Evolutionary conservation across 1,140 invertebrate species (phyloP).

Genomic region (Drosophila funebris): DNA sequence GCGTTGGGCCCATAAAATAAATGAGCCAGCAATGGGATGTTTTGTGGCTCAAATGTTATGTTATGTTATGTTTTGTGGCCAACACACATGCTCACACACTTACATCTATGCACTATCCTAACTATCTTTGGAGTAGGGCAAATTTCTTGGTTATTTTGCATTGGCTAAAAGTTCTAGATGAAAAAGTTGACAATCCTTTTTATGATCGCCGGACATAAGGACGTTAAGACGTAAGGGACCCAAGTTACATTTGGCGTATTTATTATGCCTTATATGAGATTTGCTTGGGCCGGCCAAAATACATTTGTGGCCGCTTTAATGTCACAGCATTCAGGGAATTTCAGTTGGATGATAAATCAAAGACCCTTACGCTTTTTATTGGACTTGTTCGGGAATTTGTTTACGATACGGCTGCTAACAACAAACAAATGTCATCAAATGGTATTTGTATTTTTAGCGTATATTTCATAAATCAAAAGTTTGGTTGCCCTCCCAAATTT

Average conservation of each 20-base stretch:
- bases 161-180: conserved; percentile 48
- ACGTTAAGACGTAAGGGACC: conserved; percentile 11
- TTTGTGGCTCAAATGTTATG: conserved; percentile 45
- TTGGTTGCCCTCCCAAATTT: conserved; percentile 48
- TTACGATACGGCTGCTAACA: conserved; percentile 31
- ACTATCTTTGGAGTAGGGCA: neutral
- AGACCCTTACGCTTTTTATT: conserved; percentile 68
- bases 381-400: conserved; percentile 77
- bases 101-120: neutral
- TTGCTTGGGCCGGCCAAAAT: conserved; percentile 25
- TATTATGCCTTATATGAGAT: conserved; percentile 69
- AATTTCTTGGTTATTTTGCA: conserved; percentile 48
- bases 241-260: conserved; percentile 66
- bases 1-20: conserved; percentile 78
- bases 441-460: conserved; percentile 76
- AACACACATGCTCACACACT: conserved; percentile 28
- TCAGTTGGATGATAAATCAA: conserved; percentile 32
- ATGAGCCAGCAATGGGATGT: conserved; percentile 68
- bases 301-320: conserved; percentile 61
- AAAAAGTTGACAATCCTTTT: conserved; percentile 36
- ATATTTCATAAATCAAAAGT: conserved; percentile 81
- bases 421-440: conserved; percentile 70
- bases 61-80: conserved; percentile 26
- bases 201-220: conserved; percentile 2
- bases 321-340: conserved; percentile 57